Conservation (phyloP, 1,140 invertebrate genomes). For the Drosophila bipectinata region DNA sequence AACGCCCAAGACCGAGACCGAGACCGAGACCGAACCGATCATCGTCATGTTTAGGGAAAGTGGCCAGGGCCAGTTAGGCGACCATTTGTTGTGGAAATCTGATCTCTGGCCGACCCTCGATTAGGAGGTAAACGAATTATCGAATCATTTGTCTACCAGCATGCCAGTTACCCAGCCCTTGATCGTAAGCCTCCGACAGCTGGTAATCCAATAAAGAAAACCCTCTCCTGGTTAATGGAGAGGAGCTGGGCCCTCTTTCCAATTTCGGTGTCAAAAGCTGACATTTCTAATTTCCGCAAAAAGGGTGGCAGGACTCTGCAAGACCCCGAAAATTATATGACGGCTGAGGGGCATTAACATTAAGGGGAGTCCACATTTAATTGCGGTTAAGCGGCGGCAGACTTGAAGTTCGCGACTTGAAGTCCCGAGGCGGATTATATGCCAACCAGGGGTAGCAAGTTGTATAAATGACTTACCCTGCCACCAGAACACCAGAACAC, state of each 20-base stretch:
- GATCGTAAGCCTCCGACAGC: conserved; percentile 34
- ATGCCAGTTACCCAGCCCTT: not conserved
- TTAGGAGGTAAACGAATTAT: conserved; percentile 61
- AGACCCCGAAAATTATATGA: conserved; percentile 61
- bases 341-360: conserved; percentile 29
- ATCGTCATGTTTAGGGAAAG: conserved; percentile 48
- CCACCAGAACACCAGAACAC: conserved; percentile 31
- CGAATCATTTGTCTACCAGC: conserved; percentile 60
- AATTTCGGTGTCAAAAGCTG: conserved; percentile 79
- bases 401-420: conserved; percentile 50
- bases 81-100: conserved; percentile 39
- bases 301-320: conserved; percentile 10
- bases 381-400: conserved; percentile 72
- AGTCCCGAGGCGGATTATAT: conserved; percentile 34
- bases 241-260: conserved; percentile 62
- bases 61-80: conserved; percentile 22
- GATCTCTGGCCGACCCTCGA: conserved; percentile 50
- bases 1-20: conserved; percentile 26
- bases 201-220: conserved; percentile 58
- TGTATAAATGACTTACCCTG: conserved; percentile 21
- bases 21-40: conserved; percentile 3
- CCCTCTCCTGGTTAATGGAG: too few relatives aligned
- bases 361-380: conserved; percentile 52
- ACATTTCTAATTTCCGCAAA: conserved; percentile 75
- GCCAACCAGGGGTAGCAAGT: conserved; percentile 55